Evolutionary conservation across 2,888 invertebrate genomes (phyloP).

Genomic region (Nineta flava): DNA sequence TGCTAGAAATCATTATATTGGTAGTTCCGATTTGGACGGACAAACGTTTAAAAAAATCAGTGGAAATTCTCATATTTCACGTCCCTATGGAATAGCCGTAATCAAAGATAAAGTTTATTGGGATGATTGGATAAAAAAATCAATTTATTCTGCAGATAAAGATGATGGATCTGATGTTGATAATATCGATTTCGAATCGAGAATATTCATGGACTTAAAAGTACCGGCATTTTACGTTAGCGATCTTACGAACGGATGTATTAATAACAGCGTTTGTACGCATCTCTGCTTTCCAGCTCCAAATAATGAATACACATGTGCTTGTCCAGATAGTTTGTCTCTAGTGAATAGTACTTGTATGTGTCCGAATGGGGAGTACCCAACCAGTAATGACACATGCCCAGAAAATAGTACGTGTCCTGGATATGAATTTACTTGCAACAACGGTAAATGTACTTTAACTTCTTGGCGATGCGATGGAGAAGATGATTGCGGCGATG

Average conservation of each 20-base stretch:
- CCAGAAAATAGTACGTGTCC: slow-evolving; percentile 34
- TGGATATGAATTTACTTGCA: slow-evolving; percentile 31
- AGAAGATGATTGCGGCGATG: slow-evolving; percentile 50
- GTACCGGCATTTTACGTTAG: slow-evolving; percentile 62
- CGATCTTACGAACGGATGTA: slow-evolving; percentile 57
- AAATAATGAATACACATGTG: slow-evolving; percentile 45
- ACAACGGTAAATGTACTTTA: no score
- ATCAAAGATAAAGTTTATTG: slow-evolving; percentile 71
- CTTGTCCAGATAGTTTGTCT: slow-evolving; percentile 65
- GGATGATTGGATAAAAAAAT: slow-evolving; percentile 76
- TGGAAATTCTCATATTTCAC: slow-evolving; percentile 49
- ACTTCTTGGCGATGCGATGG: slow-evolving; percentile 32
- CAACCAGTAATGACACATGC: slow-evolving; percentile 53
- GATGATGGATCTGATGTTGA: slow-evolving; percentile 47
- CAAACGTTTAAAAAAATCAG: slow-evolving; percentile 43
- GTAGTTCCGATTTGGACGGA: slow-evolving; percentile 58
- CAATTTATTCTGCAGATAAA: slow-evolving; percentile 66
- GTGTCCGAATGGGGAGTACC: slow-evolving; percentile 53
- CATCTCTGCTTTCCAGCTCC: slow-evolving; percentile 69
- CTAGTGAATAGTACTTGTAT: slow-evolving; percentile 44
- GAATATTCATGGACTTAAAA: slow-evolving; percentile 70
- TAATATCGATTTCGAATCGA: slow-evolving; percentile 31
- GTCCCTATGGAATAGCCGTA: slow-evolving; percentile 76
- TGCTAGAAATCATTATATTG: slow-evolving; percentile 66
- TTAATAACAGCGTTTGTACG: slow-evolving; percentile 40